Percentiles rank a stretch among this genome's conserved stretches.
phyloP scores from a whole-genome alignment of 2,113 vertebrate genomes.

The Sinocyclocheilus grahami region DNA sequence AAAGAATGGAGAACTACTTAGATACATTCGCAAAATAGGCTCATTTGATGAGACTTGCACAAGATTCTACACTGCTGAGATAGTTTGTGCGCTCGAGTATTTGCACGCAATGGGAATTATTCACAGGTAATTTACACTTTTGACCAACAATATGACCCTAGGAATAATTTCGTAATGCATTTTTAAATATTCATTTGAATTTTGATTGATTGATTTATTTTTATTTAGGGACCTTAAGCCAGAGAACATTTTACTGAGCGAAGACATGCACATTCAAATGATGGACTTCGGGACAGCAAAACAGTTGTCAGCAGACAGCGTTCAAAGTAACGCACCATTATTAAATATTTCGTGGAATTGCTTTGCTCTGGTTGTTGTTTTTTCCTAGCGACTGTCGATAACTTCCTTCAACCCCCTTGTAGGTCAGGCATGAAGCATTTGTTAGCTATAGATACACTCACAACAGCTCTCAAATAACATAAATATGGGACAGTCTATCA shows the following conservation, averaged over 20 bases:
- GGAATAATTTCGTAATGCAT: not conserved
- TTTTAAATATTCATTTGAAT: not conserved
- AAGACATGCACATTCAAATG: slow-evolving; percentile 99
- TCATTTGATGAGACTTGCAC: slow-evolving; percentile 99
- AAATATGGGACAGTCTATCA: slow-evolving; percentile 6
- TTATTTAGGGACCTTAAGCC: slow-evolving; percentile 94
- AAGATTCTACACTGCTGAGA: slow-evolving; percentile 96
- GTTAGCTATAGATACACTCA: slow-evolving; percentile 46
- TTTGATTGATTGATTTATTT: not conserved
- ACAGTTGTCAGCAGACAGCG: slow-evolving; percentile 90
- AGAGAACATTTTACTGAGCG: slow-evolving; percentile 96
- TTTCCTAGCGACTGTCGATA: not conserved
- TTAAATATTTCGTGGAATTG: not conserved
- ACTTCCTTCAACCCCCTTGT: slow-evolving; percentile 7
- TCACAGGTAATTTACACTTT: slow-evolving; percentile 84
- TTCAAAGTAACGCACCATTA: slow-evolving; percentile 78
- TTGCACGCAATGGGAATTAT: slow-evolving; percentile 95
- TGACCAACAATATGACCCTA: not conserved
- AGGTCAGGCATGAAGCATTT: slow-evolving; percentile 7
- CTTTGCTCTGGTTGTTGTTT: not conserved
- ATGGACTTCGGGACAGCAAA: slow-evolving; percentile 99
- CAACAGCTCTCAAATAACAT: slow-evolving; percentile 8
- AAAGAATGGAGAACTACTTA: slow-evolving; percentile 96
- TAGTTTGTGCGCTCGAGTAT: slow-evolving; percentile 94
- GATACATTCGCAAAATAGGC: slow-evolving; percentile 99